A percentile compares a stretch with the other conserved stretches of the same genome.
phyloP scores from a whole-genome alignment of 2,113 vertebrate species.

The Phasianus colchicus region DNA sequence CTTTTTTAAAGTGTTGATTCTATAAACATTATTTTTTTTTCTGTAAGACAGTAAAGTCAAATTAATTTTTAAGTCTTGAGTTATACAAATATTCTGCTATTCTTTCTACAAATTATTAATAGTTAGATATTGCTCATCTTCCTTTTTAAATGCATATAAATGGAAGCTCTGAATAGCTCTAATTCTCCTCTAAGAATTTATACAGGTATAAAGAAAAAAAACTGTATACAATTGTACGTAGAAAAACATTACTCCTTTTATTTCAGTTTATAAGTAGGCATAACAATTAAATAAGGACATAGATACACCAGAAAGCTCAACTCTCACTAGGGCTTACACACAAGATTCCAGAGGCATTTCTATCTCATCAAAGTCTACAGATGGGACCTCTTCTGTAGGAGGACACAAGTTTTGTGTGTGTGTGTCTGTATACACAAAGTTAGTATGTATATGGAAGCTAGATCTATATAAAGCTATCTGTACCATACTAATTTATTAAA shows the following conservation, averaged over 20 bases:
- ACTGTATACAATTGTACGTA: neutral
- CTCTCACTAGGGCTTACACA: neutral
- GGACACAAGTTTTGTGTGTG: neutral
- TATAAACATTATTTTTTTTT: neutral
- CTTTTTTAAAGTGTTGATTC: neutral
- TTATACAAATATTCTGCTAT: neutral
- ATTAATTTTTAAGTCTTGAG: neutral
- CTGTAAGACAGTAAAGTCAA: neutral
- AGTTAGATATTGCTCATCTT: neutral
- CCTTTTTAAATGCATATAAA: neutral
- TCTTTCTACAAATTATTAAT: neutral
- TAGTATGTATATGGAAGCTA: neutral
- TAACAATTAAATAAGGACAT: neutral
- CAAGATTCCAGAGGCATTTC: neutral
- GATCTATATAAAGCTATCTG: neutral
- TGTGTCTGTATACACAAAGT: neutral
- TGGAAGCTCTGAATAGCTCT: neutral
- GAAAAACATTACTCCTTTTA: neutral
- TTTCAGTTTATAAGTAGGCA: neutral
- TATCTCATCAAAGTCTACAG: neutral
- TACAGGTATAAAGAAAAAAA: neutral
- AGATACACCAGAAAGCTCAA: neutral
- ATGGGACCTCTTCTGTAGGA: neutral
- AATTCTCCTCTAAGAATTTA: neutral
- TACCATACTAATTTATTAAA: neutral